Evolutionary conservation across 2,797 vertebrate species (phyloP).

Genomic region (Poecile montanus): DNA sequence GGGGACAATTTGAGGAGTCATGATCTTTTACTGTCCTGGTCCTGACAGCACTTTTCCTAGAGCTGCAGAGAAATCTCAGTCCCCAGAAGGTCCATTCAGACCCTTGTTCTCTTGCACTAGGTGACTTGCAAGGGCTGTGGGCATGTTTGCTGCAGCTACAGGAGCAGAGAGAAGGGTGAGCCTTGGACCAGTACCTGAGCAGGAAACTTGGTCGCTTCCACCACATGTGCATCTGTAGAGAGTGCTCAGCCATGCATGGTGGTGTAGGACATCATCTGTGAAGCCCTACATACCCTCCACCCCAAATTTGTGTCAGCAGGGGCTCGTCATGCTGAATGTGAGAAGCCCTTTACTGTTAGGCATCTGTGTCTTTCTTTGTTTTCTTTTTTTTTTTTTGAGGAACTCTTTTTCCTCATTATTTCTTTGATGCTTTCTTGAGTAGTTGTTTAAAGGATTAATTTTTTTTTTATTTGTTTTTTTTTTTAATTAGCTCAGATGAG

Average conservation of each 20-base stretch:
- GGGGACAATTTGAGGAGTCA: not conserved
- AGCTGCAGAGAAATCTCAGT: not conserved
- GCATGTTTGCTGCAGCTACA: rapidly evolving
- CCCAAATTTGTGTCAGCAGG: not conserved
- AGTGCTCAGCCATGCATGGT: not conserved
- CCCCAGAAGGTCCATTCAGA: not conserved
- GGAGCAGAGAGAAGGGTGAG: not conserved
- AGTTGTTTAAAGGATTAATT: not conserved
- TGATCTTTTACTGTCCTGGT: not conserved
- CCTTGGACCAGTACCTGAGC: not conserved
- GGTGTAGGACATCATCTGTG: not conserved
- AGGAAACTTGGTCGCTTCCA: not conserved
- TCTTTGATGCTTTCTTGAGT: not conserved
- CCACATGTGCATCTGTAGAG: not conserved
- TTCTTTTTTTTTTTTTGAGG: not conserved
- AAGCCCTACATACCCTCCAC: not conserved
- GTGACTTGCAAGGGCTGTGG: not conserved
- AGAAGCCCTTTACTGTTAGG: not conserved
- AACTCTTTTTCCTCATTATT: not conserved
- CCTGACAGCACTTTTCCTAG: not conserved
- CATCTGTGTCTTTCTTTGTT: not conserved
- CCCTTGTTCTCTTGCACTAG: not conserved
- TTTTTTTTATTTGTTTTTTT: too few species aligned
- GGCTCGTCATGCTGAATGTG: not conserved
- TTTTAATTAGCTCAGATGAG: not conserved